Base-by-base conservation (phyloP, 2,888 invertebrate genomes). In the Pantelozetes paolii region DNA sequence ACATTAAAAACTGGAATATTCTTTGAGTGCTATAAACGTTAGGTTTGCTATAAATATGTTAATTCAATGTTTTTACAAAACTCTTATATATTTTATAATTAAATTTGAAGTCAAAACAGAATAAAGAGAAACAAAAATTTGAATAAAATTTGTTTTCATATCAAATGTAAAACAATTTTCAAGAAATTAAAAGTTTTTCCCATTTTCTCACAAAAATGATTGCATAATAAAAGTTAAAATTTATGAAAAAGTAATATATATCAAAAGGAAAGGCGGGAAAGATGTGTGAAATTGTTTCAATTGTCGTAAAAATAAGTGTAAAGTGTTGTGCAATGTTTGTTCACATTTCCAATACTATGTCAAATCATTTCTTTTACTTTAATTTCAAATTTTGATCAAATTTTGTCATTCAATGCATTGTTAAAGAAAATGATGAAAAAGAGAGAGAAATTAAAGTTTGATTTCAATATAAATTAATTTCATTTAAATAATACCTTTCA, bases 21-120 rank as follows among this genome's bases (percentile, higher is more conserved):
- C 13, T 13, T 40, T 13, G 8, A 40, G 13, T 9, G 40, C 40
- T 40, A 40, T 40, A 9, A 40, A 40, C 6, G 13, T 9, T 9
- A 40, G 6, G 40, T 40, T 40, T 40, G 40, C 40, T 50, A 50
- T 50, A 50, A 50, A 50, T 50, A 50, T 50, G 50, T 5, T 50
- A 50, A 50, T 50, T n/a, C 20, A n/a, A n/a, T 50, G 6, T 50
- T 8, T 20, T 20, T 50, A 6, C 20, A 18, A 50, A 50, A 50
- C 18, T 50, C 50, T n/a, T n/a, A n/a, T n/a, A n/a, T n/a, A n/a
- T n/a, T n/a, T 50, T n/a, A 50, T n/a, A 50, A 50, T 50, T 50
- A n/a, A 50, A 50, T 50, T 50, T 50, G n/a, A 50, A 50, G n/a
- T 6, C 20, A 50, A 50, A 50, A 40, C 50, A 50, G 18, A n/a